These are phyloP conservation scores for Dendrocincla fuliginosa DNA, from an alignment of 2,797 vertebrate genomes.

Conservation along the genomic window DNA sequence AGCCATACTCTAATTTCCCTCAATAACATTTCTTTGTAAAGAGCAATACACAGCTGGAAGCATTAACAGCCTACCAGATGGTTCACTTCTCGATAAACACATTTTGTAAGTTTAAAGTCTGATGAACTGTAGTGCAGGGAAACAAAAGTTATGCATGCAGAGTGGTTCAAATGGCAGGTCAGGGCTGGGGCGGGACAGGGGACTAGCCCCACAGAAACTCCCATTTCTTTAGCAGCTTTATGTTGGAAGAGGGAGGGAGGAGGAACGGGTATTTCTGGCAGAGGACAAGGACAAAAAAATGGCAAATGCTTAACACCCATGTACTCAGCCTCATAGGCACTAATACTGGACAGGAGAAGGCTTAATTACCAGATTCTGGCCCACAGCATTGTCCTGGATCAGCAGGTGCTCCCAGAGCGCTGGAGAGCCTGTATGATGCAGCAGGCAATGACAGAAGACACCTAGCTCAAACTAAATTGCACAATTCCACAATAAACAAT, in stretches of 20 bases:
- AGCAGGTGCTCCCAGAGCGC: background rate
- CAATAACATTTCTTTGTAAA: background rate
- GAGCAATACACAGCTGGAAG: slow-evolving; percentile 36
- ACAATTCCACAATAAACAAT: background rate
- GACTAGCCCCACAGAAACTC: background rate
- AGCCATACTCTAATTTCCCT: slow-evolving; percentile 18
- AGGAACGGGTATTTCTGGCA: background rate
- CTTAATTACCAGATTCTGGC: background rate
- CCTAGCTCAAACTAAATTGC: background rate
- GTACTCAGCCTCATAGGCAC: background rate
- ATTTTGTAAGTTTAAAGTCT: slow-evolving; percentile 47
- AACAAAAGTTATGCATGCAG: slow-evolving; percentile 12
- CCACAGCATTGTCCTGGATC: background rate
- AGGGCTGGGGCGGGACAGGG: background rate
- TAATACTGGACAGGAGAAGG: background rate
- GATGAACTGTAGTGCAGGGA: slow-evolving; percentile 38
- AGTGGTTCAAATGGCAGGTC: slow-evolving; percentile 31
- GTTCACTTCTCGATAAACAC: slow-evolving; percentile 36
- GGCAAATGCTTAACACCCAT: background rate
- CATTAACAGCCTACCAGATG: slow-evolving; percentile 46
- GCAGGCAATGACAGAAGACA: background rate
- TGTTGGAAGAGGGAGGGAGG: background rate
- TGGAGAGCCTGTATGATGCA: background rate
- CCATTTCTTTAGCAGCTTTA: background rate
- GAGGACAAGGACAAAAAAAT: background rate